These are phyloP conservation scores for Piaya cayana DNA, from an alignment of 2,113 vertebrate genomes.

Conservation along the genomic window DNA sequence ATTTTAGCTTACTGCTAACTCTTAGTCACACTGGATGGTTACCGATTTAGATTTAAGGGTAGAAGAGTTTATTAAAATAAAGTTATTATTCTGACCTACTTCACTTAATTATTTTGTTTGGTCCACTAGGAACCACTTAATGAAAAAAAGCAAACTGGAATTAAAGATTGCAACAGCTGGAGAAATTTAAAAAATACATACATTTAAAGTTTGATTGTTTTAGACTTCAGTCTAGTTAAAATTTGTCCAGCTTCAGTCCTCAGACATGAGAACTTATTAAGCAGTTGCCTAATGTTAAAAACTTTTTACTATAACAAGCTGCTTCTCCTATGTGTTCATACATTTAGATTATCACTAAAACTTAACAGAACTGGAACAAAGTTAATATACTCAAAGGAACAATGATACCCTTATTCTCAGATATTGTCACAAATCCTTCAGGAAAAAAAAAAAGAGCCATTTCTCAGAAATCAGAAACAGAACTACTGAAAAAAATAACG, in stretches of 20 bases:
- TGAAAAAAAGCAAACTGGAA: background rate
- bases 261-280: background rate
- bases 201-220: background rate
- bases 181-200: background rate
- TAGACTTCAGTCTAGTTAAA: background rate
- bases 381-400: background rate
- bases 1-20: background rate
- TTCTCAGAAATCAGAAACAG: background rate
- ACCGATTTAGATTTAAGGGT: background rate
- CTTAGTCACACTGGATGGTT: background rate
- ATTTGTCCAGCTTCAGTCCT: background rate
- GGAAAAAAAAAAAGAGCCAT: background rate
- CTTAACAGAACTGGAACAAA: background rate
- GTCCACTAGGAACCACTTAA: background rate
- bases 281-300: background rate
- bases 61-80: background rate
- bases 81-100: conserved; percentile 16
- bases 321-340: background rate
- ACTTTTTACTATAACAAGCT: background rate
- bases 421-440: background rate
- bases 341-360: background rate
- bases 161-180: background rate
- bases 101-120: background rate
- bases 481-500: background rate
- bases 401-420: background rate